Evolutionary conservation across 2,888 invertebrate genomes (phyloP).

Genomic region (Branchipolynoe longqiensis): DNA sequence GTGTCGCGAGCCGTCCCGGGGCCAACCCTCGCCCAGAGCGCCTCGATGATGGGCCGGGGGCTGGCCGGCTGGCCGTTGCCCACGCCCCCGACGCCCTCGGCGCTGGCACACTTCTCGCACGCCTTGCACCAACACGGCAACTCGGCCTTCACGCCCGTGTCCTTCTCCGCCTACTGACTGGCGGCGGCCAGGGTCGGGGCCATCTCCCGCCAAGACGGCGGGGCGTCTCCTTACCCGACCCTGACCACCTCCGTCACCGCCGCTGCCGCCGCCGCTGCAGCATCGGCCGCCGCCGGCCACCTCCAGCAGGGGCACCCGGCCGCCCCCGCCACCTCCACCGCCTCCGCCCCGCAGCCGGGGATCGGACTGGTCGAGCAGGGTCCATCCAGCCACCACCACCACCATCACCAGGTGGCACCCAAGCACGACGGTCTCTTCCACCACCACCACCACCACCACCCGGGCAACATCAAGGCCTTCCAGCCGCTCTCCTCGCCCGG

Average conservation of each 20-base stretch:
- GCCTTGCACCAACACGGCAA: constrained; percentile 57
- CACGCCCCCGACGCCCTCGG: constrained; percentile 55
- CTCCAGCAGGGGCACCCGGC: neutral
- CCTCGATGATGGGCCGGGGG: neutral
- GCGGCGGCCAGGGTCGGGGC: constrained; percentile 48
- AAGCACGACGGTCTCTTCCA: too few relatives aligned
- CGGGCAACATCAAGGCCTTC: neutral
- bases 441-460: neutral
- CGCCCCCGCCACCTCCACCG: neutral
- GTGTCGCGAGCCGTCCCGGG: constrained; percentile 1
- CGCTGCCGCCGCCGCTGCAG: too few relatives aligned
- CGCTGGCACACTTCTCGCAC: constrained; percentile 58
- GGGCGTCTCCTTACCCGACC: neutral
- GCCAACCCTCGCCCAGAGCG: neutral
- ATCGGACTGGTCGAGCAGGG: too few relatives aligned
- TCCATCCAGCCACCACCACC: too few relatives aligned
- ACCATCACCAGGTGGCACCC: neutral
- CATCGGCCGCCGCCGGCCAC: neutral
- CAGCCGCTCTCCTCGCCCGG: neutral
- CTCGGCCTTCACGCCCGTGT: constrained; percentile 60
- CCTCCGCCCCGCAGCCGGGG: neutral
- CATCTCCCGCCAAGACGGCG: neutral
- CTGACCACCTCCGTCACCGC: constrained; percentile 3
- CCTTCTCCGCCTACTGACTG: constrained; percentile 52
- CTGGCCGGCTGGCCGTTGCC: constrained; percentile 53